Base-by-base conservation (phyloP, 2,888 invertebrate species). In the Athrips mouffetella region DNA sequence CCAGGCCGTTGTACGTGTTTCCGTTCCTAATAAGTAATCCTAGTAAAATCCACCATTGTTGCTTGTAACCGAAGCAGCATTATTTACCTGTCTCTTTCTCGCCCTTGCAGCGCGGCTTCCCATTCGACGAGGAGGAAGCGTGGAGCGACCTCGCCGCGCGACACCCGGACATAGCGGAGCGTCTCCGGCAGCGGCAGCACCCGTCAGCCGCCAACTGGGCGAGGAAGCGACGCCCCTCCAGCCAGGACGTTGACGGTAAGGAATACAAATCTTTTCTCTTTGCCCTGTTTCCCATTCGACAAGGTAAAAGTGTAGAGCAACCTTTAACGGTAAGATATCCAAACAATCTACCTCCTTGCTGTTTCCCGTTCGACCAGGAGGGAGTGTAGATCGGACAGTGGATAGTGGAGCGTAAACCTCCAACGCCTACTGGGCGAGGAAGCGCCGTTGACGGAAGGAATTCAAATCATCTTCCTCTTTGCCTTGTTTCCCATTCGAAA, bases 81-180 rank as follows among this genome's bases (percentile, higher is more conserved):
- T 50, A 15, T 10, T 13, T n/a, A 41, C 16, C 18, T 15, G 20
- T 10, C 42, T 16, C 31, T 39, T 70, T 67, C 62, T 67, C n/a
- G n/a, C n/a, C n/a, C n/a, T 69, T 63, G 44, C 86, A 90, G 91
- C 89, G 86, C 66, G 92, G 92, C 56, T 93, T 92, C 66, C 92
- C 93, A 56, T 93, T 93, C 74, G 92, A 93, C 71, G 91, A 91
- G 64, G 89, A 89, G 61, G 86, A 89, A 49, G 88, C 90, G 70
- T 89, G 94, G 75, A 92, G 93, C 80, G 91, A 93, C 70, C 86
- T 94, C 59, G 93, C 93, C 37, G 86, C 91, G 57, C 89, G 93
- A 8, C 93, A 94, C 74, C 94, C 94, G 29, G 93, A 94, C 73
- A 91, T 94, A 65, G 93, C 94, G 53, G 92, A 92, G 67, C 92